Evolutionary conservation across 2,797 vertebrate genomes (phyloP), one percentile per base, ranked within the genome.

Genomic region (Myripristis murdjan): DNA sequence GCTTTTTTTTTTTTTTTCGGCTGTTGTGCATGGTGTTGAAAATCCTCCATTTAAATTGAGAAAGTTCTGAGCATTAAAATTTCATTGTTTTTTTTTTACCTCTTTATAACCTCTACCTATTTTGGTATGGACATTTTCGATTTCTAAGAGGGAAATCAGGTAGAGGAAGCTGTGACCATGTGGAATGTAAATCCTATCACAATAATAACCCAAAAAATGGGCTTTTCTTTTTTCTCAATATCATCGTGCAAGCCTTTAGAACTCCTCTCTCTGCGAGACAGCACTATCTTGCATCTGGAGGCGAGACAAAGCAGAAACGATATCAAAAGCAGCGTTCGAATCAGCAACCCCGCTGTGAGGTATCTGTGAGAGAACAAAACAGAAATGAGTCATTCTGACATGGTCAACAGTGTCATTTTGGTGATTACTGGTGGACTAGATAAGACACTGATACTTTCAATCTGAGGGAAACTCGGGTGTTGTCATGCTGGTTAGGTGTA

Each of bases 401-500:
- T 6, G 8, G 70, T 73, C 68, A 65, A 53, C 59, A 49, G 23
- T 68, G 22, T 57, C 44, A 54, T 78, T 79, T 79, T 33, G 79
- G 75, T 55, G n/a, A 49, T 72, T 69, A 63, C 62, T 12, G 8
- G 14, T 4, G 18, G 35, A 4, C 37, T 10, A 44, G 53, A 81
- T 41, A 57, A 68, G 18, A 60, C 26, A 15, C 54, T 1, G 1
- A 53, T 70, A 49, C 63, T 39, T 64, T 4, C n/a, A 14, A 66
- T 68, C 52, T 33, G n/a, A 69, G 55, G 74, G 81, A 68, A 12
- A 12, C 3, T 37, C 12, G 14, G 12, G 12, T 14, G 14, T 12
- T 15, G 37, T 39, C 37, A 15, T 5, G 37, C 37, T 39, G 37
- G 37, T 12, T 39, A 14, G 37, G 12, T 15, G 37, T 39, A 47